Conservation (phyloP, 2,797 vertebrate genomes). For the Intellagama lesueurii region DNA sequence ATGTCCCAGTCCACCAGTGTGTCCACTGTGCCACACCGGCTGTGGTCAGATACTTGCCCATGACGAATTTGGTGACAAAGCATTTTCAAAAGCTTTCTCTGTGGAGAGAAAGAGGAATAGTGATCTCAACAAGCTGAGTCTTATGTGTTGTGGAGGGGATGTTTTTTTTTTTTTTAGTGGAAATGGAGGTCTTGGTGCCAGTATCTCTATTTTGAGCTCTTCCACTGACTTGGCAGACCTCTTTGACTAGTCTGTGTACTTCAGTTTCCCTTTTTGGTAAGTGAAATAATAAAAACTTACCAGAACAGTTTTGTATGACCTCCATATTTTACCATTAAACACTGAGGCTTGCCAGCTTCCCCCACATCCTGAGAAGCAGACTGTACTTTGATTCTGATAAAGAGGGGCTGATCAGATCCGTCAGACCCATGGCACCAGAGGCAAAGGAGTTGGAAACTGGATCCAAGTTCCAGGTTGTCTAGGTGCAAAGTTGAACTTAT, state of each 20-base stretch:
- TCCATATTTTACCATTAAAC: slow-evolving; percentile 7
- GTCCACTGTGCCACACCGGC: too few relatives aligned
- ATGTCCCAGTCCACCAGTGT: too few relatives aligned
- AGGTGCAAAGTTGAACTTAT: too few relatives aligned
- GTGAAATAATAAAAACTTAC: not conserved
- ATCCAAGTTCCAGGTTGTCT: not conserved
- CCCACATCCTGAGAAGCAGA: not conserved
- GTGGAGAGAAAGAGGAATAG: not conserved
- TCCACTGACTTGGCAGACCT: not conserved
- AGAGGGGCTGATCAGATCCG: not conserved
- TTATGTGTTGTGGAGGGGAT: not conserved
- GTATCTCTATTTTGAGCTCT: slow-evolving; percentile 20
- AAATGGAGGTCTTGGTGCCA: slow-evolving; percentile 5
- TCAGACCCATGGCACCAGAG: not conserved
- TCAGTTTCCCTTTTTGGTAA: slow-evolving; percentile 13
- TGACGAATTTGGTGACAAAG: not conserved
- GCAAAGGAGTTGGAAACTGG: not conserved
- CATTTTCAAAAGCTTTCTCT: not conserved
- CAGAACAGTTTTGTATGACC: not conserved
- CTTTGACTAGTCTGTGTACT: slow-evolving; percentile 7
- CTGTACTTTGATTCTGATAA: not conserved
- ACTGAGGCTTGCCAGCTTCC: not conserved
- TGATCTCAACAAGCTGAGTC: not conserved
- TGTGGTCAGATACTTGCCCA: not conserved
- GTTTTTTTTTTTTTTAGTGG: not conserved